phyloP scores from a whole-genome alignment of 2,888 invertebrate genomes.

The Drosophila sordidapex region DNA sequence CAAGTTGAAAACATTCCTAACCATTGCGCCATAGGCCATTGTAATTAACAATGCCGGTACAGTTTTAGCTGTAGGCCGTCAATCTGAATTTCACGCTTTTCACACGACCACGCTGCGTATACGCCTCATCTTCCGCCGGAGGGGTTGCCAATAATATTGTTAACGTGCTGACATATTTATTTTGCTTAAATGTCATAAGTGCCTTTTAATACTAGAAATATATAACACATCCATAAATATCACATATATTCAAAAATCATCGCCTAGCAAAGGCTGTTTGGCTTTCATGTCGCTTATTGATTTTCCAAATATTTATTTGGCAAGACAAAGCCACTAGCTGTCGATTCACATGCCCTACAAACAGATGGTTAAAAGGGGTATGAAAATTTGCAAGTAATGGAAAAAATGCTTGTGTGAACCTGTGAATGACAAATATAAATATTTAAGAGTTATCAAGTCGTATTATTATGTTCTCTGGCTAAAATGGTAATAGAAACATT shows the following conservation, averaged over 20 bases:
- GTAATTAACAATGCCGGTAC: conserved; percentile 54
- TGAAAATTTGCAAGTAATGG: not conserved
- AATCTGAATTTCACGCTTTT: conserved; percentile 63
- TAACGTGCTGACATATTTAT: conserved; percentile 38
- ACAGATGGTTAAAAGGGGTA: not conserved
- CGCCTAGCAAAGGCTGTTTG: not conserved
- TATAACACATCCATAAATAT: not conserved
- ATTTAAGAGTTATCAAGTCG: not conserved
- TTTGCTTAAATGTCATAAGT: conserved; percentile 65
- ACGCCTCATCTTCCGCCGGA: conserved; percentile 26
- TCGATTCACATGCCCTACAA: conserved; percentile 8
- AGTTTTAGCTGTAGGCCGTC: conserved; percentile 61
- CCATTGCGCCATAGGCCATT: conserved; percentile 28
- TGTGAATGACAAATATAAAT: not conserved
- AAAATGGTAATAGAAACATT: not conserved
- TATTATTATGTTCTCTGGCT: not conserved
- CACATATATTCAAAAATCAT: not conserved
- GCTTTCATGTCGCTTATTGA: conserved; percentile 45
- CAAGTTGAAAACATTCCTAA: not conserved
- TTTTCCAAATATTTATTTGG: conserved; percentile 60
- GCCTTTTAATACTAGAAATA: conserved; percentile 19
- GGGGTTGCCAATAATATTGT: conserved; percentile 27
- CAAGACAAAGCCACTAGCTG: conserved; percentile 24
- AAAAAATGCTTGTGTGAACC: not conserved
- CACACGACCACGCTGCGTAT: conserved; percentile 47